Evolutionary conservation across 1,140 invertebrate genomes (phyloP).

Genomic region (Popillia japonica): DNA sequence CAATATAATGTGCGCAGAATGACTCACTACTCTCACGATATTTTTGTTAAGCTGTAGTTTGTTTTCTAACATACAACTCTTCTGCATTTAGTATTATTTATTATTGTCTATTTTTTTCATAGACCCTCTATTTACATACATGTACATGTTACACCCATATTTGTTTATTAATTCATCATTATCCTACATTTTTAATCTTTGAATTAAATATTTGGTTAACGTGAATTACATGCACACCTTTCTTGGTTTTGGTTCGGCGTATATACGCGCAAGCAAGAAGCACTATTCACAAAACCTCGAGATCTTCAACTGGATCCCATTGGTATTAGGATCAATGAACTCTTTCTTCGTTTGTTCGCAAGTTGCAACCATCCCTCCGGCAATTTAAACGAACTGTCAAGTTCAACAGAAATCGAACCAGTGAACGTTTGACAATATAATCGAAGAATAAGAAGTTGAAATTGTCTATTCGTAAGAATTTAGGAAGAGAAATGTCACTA

Average conservation of each 20-base stretch:
- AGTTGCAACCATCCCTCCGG: background rate
- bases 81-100: too few relatives aligned
- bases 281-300: background rate
- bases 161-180: too few relatives aligned
- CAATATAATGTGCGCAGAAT: too few relatives aligned
- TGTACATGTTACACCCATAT: too few relatives aligned
- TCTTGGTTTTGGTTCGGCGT: background rate
- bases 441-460: background rate
- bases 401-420: slow-evolving; percentile 26
- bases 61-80: too few relatives aligned
- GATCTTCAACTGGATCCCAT: background rate
- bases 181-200: too few relatives aligned
- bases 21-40: too few relatives aligned
- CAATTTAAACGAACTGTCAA: background rate
- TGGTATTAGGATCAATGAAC: background rate
- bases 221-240: background rate
- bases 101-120: too few relatives aligned
- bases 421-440: slow-evolving; percentile 27
- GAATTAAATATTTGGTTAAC: background rate
- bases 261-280: background rate
- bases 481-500: slow-evolving; percentile 18
- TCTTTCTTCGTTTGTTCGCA: background rate
- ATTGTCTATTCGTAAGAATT: slow-evolving; percentile 20
- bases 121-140: too few relatives aligned
- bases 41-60: too few relatives aligned